Conservation (phyloP, 2,888 invertebrate genomes). For the Pinctada fucata region DNA sequence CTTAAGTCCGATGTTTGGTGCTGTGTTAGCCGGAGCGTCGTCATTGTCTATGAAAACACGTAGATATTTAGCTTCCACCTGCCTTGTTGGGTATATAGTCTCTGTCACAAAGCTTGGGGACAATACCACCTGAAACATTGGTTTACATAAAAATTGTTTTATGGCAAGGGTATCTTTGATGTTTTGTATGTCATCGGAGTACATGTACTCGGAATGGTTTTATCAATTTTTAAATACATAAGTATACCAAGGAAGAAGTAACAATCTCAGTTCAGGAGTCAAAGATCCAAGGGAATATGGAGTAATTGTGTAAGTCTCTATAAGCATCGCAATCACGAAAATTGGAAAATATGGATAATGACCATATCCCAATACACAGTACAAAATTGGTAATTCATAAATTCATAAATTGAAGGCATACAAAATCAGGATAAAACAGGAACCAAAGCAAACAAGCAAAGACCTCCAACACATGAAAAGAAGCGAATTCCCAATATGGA, state of each 20-base stretch:
- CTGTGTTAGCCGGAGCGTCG: conserved; percentile 31
- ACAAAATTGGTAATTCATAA: too few relatives aligned
- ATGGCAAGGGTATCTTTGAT: not conserved
- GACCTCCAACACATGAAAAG: too few relatives aligned
- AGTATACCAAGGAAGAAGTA: not conserved
- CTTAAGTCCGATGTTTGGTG: conserved; percentile 47
- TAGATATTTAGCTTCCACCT: conserved; percentile 49
- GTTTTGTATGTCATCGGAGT: too few relatives aligned
- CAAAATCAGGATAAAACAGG: too few relatives aligned
- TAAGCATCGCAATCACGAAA: not conserved
- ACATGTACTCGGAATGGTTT: too few relatives aligned
- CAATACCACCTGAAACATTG: conserved; percentile 33
- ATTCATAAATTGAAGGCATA: too few relatives aligned
- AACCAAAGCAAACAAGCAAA: too few relatives aligned
- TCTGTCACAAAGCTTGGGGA: conserved; percentile 19
- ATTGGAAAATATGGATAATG: too few relatives aligned
- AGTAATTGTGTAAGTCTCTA: not conserved
- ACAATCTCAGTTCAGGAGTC: not conserved
- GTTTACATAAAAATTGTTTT: not conserved
- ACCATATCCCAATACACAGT: too few relatives aligned
- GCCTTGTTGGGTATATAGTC: conserved; percentile 40
- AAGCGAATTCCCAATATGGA: too few relatives aligned
- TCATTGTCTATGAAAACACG: conserved; percentile 51
- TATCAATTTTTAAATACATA: too few relatives aligned
- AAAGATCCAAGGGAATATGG: not conserved